These are phyloP conservation scores for Leptobrachium leishanense DNA, from an alignment of 2,113 vertebrate genomes.

Conservation along the genomic window DNA sequence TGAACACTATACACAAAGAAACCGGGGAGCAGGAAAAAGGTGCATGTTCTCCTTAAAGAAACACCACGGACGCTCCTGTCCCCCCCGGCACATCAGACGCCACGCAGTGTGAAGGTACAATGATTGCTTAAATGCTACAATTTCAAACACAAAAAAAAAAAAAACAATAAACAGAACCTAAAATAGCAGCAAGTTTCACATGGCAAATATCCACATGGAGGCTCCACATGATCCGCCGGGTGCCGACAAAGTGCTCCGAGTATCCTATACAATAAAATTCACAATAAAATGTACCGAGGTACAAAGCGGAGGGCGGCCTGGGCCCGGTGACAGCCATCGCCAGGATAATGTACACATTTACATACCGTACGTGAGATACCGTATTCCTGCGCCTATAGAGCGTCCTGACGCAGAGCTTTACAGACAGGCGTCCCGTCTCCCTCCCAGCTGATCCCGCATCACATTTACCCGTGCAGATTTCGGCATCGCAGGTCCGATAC, in stretches of 20 bases:
- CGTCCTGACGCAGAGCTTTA: neutral
- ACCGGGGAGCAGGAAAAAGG: slow-evolving; percentile 52
- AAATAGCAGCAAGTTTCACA: slow-evolving; percentile 90
- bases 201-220: slow-evolving; percentile 76
- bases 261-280: slow-evolving; percentile 79
- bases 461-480: slow-evolving; percentile 40
- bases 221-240: slow-evolving; percentile 68
- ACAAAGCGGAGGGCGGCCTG: slow-evolving; percentile 52
- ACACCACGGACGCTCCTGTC: neutral
- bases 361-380: slow-evolving; percentile 55
- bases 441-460: neutral
- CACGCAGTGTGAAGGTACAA: slow-evolving; percentile 55
- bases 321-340: slow-evolving; percentile 25
- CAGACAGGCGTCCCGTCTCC: neutral
- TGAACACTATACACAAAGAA: neutral
- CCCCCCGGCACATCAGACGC: slow-evolving; percentile 46
- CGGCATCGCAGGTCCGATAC: slow-evolving; percentile 54
- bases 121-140: slow-evolving; percentile 97
- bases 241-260: slow-evolving; percentile 96
- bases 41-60: slow-evolving; percentile 56
- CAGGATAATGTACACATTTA: slow-evolving; percentile 55
- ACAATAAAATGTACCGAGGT: slow-evolving; percentile 77
- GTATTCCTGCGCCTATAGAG: slow-evolving; percentile 48
- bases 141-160: slow-evolving; percentile 73
- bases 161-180: slow-evolving; percentile 65